These are phyloP conservation scores for Atlantisia rogersi DNA, from an alignment of 2,113 vertebrate species.

Conservation along the genomic window DNA sequence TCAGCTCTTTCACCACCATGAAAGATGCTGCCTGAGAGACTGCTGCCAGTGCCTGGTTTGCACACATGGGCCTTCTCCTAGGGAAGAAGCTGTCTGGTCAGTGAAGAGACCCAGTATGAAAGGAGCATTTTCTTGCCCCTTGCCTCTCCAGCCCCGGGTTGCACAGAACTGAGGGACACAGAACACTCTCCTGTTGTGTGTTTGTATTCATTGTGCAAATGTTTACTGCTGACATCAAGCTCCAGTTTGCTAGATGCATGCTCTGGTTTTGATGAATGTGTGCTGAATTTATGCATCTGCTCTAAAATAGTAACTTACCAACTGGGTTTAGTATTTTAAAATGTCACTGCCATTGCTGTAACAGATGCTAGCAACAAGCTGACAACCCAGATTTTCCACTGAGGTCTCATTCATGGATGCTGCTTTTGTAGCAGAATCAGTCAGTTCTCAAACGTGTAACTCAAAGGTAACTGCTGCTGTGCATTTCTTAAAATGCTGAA, in stretches of 20 bases:
- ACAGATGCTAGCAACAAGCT: slow-evolving; percentile 7
- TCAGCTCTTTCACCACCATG: background rate
- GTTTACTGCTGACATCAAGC: background rate
- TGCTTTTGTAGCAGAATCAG: background rate
- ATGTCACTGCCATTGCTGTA: slow-evolving; percentile 11
- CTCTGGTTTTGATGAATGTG: slow-evolving; percentile 19
- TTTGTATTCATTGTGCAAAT: background rate
- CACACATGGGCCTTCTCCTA: background rate
- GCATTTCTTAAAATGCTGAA: background rate
- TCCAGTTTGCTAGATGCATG: background rate
- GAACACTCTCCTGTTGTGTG: background rate
- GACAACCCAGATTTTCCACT: slow-evolving; percentile 17
- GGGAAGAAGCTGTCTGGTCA: background rate
- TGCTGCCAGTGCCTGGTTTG: background rate
- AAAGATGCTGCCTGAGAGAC: background rate
- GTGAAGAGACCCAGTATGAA: background rate
- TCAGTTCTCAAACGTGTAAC: background rate
- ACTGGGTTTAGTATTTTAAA: background rate
- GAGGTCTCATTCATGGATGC: background rate
- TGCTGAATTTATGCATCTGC: slow-evolving; percentile 33
- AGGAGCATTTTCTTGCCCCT: background rate
- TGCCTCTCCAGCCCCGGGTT: background rate
- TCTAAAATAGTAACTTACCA: slow-evolving; percentile 13
- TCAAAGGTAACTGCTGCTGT: background rate
- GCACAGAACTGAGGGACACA: background rate